Base-by-base conservation (phyloP, 2,113 vertebrate genomes). In the Anoura caudifer region DNA sequence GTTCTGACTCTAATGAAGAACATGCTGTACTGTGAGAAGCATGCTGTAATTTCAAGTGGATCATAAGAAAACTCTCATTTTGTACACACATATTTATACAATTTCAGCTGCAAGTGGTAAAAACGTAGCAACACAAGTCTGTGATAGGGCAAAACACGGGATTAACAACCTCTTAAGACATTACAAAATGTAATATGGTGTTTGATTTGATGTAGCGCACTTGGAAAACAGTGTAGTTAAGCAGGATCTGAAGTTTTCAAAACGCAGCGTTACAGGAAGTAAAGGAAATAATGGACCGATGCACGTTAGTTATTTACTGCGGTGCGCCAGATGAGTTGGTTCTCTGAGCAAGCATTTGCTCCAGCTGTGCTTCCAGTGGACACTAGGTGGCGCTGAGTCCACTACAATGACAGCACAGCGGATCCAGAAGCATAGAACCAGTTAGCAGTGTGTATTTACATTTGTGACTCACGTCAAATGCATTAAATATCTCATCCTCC, bases 321-420 rank as follows among this genome's bases (percentile, higher is more conserved):
- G 38, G 10, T 50, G 38, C 28, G 41, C 13, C 1, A 6, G 63
- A 38, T 1, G 31, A 26, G 15, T 79, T 36, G 11, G 28, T 9
- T 65, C 73, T 10, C 84, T 4, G 33, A n/a, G 13, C 45, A n/a
- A 14, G 47, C 31, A 87, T 61, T 36, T 11, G 31, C 45, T 31
- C 24, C 2, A 0, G 2, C 63, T 90, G 87, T 94, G 36, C 91
- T 28, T 12, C 22, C 1, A 36, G 1, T 0, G 84, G 94, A 63
- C 98, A 97, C 98, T 97, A 99, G 98, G 93, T 98, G 98, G 98
- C 97, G 98, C 97, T 91, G n/a, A 45, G 91, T 54, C 88, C 96
- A 75, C 95, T 63, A 83, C 83, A 61, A 95, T 92, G 86, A 81
- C 52, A 90, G 43, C 67, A n/a, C 43, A 59, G 69, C 10, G 8